A percentile compares a stretch with the other conserved stretches of the same genome.
Evolutionary conservation across 1,140 invertebrate genomes (phyloP).

Genomic region (Eubasilissa regina): DNA sequence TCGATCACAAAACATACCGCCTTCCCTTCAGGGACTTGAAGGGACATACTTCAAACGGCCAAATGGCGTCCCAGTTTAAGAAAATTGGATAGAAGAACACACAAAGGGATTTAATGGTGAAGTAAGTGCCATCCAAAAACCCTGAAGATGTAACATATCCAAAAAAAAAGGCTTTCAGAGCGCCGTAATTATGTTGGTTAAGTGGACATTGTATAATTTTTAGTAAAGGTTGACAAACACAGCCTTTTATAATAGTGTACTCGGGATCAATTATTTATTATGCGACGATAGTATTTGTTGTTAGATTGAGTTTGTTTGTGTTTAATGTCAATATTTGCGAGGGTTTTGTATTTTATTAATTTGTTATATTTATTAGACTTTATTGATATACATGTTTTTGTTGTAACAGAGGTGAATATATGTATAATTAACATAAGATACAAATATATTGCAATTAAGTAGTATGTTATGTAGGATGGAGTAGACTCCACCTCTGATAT

Average conservation of each 20-base stretch:
- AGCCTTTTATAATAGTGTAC: not conserved
- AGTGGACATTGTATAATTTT: constrained; percentile 21
- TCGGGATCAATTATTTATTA: too few relatives aligned
- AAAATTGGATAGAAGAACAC: constrained; percentile 22
- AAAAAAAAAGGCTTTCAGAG: not conserved
- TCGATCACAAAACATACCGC: constrained; percentile 36
- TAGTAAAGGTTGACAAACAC: constrained; percentile 24
- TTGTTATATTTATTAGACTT: too few relatives aligned
- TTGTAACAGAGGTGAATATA: too few relatives aligned
- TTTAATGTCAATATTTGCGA: not conserved
- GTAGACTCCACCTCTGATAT: too few relatives aligned
- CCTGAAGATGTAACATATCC: constrained; percentile 1
- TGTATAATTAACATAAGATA: too few relatives aligned
- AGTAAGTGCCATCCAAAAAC: constrained; percentile 20
- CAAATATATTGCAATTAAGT: too few relatives aligned
- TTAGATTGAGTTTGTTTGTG: too few relatives aligned
- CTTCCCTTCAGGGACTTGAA: not conserved
- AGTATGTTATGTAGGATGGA: too few relatives aligned
- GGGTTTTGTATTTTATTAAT: constrained; percentile 12
- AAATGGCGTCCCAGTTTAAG: constrained; percentile 8
- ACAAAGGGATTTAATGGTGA: constrained; percentile 9
- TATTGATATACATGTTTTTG: too few relatives aligned
- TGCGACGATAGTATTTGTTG: too few relatives aligned
- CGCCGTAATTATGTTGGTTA: constrained; percentile 32
- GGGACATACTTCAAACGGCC: constrained; percentile 10